A percentile compares a stretch with the other conserved stretches of the same genome.
Conservation (phyloP, 1,140 invertebrate genomes). For the Daktulosphaira vitifoliae region DNA sequence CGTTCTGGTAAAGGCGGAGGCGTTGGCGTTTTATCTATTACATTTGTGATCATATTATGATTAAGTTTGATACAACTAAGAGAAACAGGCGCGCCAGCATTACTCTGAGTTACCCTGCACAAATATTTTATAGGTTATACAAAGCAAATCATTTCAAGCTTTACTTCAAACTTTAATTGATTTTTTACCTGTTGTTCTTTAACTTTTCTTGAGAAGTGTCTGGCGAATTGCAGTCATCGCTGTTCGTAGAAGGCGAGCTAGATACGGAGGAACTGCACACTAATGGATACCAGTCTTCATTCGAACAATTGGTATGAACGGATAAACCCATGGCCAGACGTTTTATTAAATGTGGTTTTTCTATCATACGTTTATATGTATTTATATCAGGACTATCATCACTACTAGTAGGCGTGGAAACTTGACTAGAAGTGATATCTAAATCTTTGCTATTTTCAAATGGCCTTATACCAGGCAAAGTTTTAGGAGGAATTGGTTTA, state of each 20-base stretch:
- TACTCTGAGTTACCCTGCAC: constrained; percentile 10
- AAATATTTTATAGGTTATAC: too few relatives aligned
- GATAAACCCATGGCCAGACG: constrained; percentile 59
- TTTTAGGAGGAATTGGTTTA: constrained; percentile 12
- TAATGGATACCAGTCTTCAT: constrained; percentile 32
- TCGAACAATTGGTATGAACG: constrained; percentile 38
- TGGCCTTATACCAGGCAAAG: constrained; percentile 5
- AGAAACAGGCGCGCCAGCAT: not conserved
- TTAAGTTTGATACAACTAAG: constrained; percentile 1
- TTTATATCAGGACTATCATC: constrained; percentile 81
- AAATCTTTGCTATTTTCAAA: constrained; percentile 16
- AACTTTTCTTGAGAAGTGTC: constrained; percentile 47
- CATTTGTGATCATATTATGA: constrained; percentile 1
- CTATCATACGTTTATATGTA: constrained; percentile 66
- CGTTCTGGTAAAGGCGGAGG: constrained; percentile 57
- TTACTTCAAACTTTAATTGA: too few relatives aligned
- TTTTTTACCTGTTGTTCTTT: constrained; percentile 47
- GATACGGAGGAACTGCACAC: constrained; percentile 26
- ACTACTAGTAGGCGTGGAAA: constrained; percentile 61
- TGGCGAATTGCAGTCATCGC: constrained; percentile 36
- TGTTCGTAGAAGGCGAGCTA: constrained; percentile 22
- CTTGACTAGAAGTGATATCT: constrained; percentile 14
- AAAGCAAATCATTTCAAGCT: too few relatives aligned
- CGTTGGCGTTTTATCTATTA: constrained; percentile 40
- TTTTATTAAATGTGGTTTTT: constrained; percentile 75